These are phyloP conservation scores for Diplodus sargus DNA, from an alignment of 2,797 vertebrate genomes.

Conservation along the genomic window DNA sequence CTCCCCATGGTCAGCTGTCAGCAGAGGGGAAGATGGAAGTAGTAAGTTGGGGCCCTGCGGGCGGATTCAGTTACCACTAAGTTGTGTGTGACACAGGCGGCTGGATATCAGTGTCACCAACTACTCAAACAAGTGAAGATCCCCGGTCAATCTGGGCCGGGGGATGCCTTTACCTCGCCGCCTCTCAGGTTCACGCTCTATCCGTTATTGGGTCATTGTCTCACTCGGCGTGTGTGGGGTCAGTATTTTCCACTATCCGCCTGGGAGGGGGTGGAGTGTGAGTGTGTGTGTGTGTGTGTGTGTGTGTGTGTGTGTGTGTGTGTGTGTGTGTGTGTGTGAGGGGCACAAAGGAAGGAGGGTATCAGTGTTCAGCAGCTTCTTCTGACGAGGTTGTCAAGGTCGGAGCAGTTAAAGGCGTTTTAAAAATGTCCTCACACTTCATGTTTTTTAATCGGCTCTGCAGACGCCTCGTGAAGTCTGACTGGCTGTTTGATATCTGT, in stretches of 20 bases:
- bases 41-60: slow-evolving; percentile 72
- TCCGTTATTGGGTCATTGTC: slow-evolving; percentile 73
- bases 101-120: slow-evolving; percentile 73
- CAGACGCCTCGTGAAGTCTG: no score
- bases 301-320: slow-evolving; percentile 20
- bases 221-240: slow-evolving; percentile 61
- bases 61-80: slow-evolving; percentile 74
- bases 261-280: slow-evolving; percentile 11
- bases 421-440: slow-evolving; percentile 9
- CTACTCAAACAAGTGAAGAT: slow-evolving; percentile 75
- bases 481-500: neutral
- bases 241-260: slow-evolving; percentile 66
- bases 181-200: slow-evolving; percentile 75
- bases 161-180: slow-evolving; percentile 71
- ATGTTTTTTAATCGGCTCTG: neutral
- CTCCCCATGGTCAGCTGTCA: slow-evolving; percentile 80
- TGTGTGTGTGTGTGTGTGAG: slow-evolving; percentile 21
- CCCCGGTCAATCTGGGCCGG: slow-evolving; percentile 64
- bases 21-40: slow-evolving; percentile 74
- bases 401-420: slow-evolving; percentile 3
- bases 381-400: slow-evolving; percentile 43
- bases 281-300: slow-evolving; percentile 25
- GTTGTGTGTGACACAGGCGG: slow-evolving; percentile 75
- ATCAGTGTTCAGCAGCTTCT: slow-evolving; percentile 52
- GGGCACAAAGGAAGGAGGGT: slow-evolving; percentile 38